Percentiles rank a stretch among this genome's conserved stretches.
Conservation (phyloP, 2,113 vertebrate species). For the Jaculus jaculus region DNA sequence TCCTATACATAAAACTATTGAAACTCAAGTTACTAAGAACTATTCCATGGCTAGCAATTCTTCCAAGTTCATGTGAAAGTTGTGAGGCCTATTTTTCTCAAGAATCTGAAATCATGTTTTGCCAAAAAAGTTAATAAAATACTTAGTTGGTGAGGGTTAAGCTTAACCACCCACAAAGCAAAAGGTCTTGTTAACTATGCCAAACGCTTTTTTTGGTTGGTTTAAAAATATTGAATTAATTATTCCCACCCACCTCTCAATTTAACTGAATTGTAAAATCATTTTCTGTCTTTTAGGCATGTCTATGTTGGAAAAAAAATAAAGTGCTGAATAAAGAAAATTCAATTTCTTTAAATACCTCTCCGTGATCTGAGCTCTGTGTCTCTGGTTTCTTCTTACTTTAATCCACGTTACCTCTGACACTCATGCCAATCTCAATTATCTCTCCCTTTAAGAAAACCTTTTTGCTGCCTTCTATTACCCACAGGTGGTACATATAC, state of each 20-base stretch:
- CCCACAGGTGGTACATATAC: not conserved
- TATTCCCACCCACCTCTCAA: not conserved
- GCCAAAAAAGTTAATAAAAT: constrained; percentile 50
- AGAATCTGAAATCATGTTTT: constrained; percentile 43
- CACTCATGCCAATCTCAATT: not conserved
- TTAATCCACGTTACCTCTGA: accelerated
- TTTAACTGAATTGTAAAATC: not conserved
- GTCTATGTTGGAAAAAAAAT: not conserved
- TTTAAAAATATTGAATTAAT: not conserved
- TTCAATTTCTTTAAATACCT: constrained; percentile 1
- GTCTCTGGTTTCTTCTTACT: not conserved
- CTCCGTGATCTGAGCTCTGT: not conserved
- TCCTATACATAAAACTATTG: constrained; percentile 58
- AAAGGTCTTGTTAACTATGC: constrained; percentile 8
- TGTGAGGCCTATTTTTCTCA: constrained; percentile 5
- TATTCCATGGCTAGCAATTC: constrained; percentile 26
- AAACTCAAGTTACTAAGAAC: constrained; percentile 53
- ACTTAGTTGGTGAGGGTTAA: not conserved
- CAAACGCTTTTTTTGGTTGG: not conserved
- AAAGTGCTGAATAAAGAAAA: constrained; percentile 1
- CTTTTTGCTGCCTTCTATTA: not conserved
- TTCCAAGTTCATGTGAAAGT: constrained; percentile 52
- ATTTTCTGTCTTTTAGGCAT: not conserved
- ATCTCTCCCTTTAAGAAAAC: not conserved
- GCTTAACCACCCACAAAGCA: constrained; percentile 42